Conservation (phyloP, 2,797 vertebrate genomes). For the Chrysocyon brachyurus region DNA sequence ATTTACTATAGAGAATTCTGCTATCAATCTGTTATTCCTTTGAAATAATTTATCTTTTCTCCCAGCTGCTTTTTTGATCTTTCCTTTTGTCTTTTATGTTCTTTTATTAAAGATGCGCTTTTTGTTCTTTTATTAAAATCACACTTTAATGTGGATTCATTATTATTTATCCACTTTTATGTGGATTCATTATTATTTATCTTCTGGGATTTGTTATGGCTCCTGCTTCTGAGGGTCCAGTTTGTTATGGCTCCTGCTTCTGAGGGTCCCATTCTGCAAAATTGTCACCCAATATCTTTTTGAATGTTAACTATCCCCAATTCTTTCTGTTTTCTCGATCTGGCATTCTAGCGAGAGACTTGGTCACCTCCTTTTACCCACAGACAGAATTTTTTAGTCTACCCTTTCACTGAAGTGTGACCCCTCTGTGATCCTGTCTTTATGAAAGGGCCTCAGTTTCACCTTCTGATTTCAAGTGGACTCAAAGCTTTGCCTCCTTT, state of each 20-base stretch:
- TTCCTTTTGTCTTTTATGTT: not conserved
- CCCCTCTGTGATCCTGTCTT: not conserved
- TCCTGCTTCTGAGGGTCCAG: not conserved
- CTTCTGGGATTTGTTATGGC: not conserved
- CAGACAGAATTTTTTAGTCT: not conserved
- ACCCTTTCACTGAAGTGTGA: not conserved
- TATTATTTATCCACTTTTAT: not conserved
- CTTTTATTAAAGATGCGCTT: not conserved
- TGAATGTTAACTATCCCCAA: not conserved
- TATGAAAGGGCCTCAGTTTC: not conserved
- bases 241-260: not conserved
- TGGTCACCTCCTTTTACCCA: not conserved
- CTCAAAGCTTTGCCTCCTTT: not conserved
- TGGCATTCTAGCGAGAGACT: not conserved
- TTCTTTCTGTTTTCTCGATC: not conserved
- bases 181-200: not conserved
- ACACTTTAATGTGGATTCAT: not conserved
- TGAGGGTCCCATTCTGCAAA: not conserved
- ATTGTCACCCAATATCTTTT: not conserved
- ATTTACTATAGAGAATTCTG: not conserved
- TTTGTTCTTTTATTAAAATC: not conserved
- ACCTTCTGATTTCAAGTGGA: not conserved
- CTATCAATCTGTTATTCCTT: not conserved
- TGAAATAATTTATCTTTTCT: slow-evolving; percentile 16
- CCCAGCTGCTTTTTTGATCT: not conserved